Evolutionary conservation across 2,888 invertebrate genomes (phyloP).

Genomic region (Caradrina kadenii): DNA sequence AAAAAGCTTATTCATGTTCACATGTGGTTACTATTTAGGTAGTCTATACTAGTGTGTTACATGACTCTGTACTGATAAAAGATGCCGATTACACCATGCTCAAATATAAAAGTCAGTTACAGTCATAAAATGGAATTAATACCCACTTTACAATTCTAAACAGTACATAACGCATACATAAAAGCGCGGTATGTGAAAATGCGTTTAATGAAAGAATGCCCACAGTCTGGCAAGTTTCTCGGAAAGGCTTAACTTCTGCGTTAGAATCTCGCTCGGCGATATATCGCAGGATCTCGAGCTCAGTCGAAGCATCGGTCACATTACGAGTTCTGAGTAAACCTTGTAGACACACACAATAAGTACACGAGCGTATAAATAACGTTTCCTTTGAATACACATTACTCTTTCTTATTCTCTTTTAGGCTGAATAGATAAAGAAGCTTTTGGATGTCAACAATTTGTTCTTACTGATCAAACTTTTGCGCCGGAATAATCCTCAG

Average conservation of each 20-base stretch:
- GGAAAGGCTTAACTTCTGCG: slow-evolving; percentile 73
- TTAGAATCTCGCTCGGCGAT: slow-evolving; percentile 69
- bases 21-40: background rate
- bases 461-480: slow-evolving; percentile 22
- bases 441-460: slow-evolving; percentile 14
- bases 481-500: slow-evolving; percentile 18
- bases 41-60: background rate
- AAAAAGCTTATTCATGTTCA: background rate
- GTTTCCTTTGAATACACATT: slow-evolving; percentile 38
- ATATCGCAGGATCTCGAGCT: slow-evolving; percentile 67
- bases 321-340: slow-evolving; percentile 64
- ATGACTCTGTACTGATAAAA: slow-evolving; percentile 18
- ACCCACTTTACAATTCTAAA: slow-evolving; percentile 55
- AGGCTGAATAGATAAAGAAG: slow-evolving; percentile 32
- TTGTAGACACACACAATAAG: slow-evolving; percentile 53
- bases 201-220: slow-evolving; percentile 71
- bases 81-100: background rate
- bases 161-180: slow-evolving; percentile 43
- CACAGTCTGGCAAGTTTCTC: slow-evolving; percentile 73
- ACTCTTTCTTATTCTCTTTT: slow-evolving; percentile 22
- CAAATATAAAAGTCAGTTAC: slow-evolving; percentile 32
- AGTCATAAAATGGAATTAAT: slow-evolving; percentile 50
- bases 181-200: slow-evolving; percentile 52
- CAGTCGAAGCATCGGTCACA: slow-evolving; percentile 51
- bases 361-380: slow-evolving; percentile 56